Evolutionary conservation across 92 coral and sea anemone genomes (phyloP), one percentile per base, ranked within the genome.

Genomic region (Isaurus tuberculatus): DNA sequence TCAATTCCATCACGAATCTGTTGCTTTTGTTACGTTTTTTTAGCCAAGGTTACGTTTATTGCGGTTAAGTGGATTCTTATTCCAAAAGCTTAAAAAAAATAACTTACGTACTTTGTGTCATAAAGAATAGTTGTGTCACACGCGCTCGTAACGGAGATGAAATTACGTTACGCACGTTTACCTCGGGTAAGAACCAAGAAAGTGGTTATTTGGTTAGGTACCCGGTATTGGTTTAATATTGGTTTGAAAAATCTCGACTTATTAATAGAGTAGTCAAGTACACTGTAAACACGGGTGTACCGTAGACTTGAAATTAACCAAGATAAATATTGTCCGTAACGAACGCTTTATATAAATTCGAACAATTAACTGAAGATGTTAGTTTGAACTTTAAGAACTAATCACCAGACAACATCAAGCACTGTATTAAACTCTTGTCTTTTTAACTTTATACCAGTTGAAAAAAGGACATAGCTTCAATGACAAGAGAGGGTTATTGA

Each of bases 281-380:
- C 69, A 25, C 69, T 63, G 34, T 7, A 3, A 63, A 63, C 36
- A 63, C 69, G 17, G 34, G 69, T 63, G 26, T 63, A 13, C 1
- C 34, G 69, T 63, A 34, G 69, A 63, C 34, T 25, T 63, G 69
- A 57, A 63, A 63, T 63, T 27, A 63, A 27, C 16, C 69, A 26
- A 63, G 69, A 63, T 63, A 29, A 22, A 34, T 29, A 25, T 13
- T 63, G 34, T 63, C 34, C 15, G 6, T 25, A 27, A 15, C 27
- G 27, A 63, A 63, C 69, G 2, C 34, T 63, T 63, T 34, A 63
- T 63, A 63, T 29, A 33, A 33, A 34, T 25, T 63, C 26, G 17
- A 13, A 29, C 69, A 63, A 63, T 63, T 63, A 60, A 27, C 69
- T 63, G 3, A 25, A 63, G 29, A 63, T 22, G 68, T 26, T 1